Evolutionary conservation across 2,797 vertebrate species (phyloP).

Genomic region (Atherinosoma microstoma): DNA sequence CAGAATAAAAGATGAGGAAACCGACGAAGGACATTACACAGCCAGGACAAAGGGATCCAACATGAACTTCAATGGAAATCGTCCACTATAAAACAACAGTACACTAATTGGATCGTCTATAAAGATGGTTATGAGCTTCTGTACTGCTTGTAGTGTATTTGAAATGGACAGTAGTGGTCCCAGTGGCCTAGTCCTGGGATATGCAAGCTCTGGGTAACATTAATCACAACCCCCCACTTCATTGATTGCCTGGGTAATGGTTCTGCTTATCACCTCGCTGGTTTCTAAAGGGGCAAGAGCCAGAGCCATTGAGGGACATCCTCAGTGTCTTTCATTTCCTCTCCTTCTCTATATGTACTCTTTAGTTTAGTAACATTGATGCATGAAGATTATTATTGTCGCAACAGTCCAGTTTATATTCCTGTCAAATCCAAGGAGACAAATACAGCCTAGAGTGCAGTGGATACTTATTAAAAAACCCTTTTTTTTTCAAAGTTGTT

Average conservation of each 20-base stretch:
- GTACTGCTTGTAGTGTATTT: conserved; percentile 26
- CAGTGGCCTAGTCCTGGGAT: conserved; percentile 50
- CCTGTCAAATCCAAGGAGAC: not conserved
- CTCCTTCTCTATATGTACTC: conserved; percentile 5
- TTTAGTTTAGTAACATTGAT: conserved; percentile 45
- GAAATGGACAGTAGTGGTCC: conserved; percentile 52
- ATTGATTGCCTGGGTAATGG: conserved; percentile 76
- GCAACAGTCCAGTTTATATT: conserved; percentile 16
- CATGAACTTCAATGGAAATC: conserved; percentile 16
- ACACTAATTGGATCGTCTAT: conserved; percentile 58
- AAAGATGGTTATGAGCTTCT: conserved; percentile 49
- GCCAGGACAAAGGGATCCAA: not conserved
- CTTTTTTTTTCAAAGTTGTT: conserved; percentile 35
- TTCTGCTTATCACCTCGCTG: conserved; percentile 77
- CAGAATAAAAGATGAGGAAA: not conserved
- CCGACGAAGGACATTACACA: not conserved
- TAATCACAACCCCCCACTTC: conserved; percentile 66
- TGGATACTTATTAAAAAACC: conserved; percentile 34
- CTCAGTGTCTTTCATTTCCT: conserved; percentile 36
- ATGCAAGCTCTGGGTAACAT: conserved; percentile 67
- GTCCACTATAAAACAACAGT: conserved; percentile 28
- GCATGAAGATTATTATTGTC: not conserved
- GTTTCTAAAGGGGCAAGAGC: conserved; percentile 67
- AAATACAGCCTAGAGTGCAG: conserved; percentile 23
- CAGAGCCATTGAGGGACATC: conserved; percentile 57